Conservation (phyloP, 2,888 invertebrate species). For the Gibbula magus region DNA sequence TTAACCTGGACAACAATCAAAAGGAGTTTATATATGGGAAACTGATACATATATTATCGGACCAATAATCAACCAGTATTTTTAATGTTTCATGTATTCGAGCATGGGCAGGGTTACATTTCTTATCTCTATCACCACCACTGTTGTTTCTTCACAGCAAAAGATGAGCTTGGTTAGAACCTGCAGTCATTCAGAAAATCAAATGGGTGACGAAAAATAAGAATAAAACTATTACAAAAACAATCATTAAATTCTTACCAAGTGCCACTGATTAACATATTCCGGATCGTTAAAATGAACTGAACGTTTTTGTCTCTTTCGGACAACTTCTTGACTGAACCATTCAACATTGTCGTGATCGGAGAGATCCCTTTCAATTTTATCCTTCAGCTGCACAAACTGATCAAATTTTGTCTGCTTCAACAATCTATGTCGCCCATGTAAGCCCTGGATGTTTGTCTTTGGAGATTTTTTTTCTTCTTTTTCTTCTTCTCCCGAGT, state of each 20-base stretch:
- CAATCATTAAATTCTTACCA: slow-evolving; percentile 39
- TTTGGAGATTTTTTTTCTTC: neutral
- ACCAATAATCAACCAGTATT: too few relatives aligned
- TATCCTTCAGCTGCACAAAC: slow-evolving; percentile 7
- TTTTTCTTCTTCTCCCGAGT: neutral
- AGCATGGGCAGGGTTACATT: too few relatives aligned
- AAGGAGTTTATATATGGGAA: too few relatives aligned
- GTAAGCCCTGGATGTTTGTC: neutral
- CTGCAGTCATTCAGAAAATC: neutral
- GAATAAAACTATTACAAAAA: too few relatives aligned
- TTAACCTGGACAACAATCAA: too few relatives aligned
- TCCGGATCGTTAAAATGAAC: slow-evolving; percentile 65
- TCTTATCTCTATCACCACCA: neutral
- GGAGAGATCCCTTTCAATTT: slow-evolving; percentile 47
- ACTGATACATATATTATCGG: too few relatives aligned
- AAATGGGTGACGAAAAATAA: too few relatives aligned
- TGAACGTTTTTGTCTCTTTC: slow-evolving; percentile 50
- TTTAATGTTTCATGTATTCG: too few relatives aligned
- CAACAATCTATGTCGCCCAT: neutral
- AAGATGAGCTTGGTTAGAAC: neutral
- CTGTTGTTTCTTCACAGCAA: neutral
- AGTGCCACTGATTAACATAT: slow-evolving; percentile 71
- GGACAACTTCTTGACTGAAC: slow-evolving; percentile 61
- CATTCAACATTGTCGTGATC: slow-evolving; percentile 55
- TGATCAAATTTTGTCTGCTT: neutral